Base-by-base conservation (phyloP, 1,140 invertebrate species). In the Drosophila littoralis region DNA sequence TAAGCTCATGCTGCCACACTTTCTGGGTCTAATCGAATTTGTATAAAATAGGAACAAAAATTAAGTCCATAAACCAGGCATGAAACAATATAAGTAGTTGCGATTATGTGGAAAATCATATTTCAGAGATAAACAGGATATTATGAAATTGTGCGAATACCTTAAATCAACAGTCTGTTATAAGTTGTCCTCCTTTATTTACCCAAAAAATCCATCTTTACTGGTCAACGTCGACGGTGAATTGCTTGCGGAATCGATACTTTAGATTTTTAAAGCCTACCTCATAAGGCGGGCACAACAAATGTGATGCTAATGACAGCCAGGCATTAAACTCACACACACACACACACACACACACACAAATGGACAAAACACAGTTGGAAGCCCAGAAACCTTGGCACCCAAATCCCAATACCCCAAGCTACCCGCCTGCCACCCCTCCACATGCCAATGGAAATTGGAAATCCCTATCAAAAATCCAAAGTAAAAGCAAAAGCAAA, bases 391-490 rank as follows among this genome's bases (percentile, higher is more conserved):
- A 88, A 82, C 82, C 82, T 85, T 88, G 82, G 75, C 79, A 81
- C 79, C 82, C 83, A 85, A 85, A 85, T 79, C 67, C 80, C 46
- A 68, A 64, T 58, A 40, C 33, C 43, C n/a, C 17, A 55, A n/a
- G 38, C 22, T 17, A 17, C 32, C 7, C 15, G 8, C 13, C 22
- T 15, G n/a, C 17, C 15, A 7, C 22, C 78, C 33, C 28, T 38
- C 52, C 15, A 68, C 59, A 69, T 64, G 52, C 50, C 52, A 75
- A 65, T 69, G 60, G 59, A 66, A 88, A 89, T 74, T 86, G 83
- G 73, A 88, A 86, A 86, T 83, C 83, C 84, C 64, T 79, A 86
- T 88, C 79, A 88, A 88, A 86, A 76, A 81, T 64, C 67, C 64
- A 13, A 38, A 68, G 38, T 38, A 43, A 36, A 32, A 51, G 36